Evolutionary conservation across 2,888 invertebrate genomes (phyloP).

Genomic region (Thecophora atra): DNA sequence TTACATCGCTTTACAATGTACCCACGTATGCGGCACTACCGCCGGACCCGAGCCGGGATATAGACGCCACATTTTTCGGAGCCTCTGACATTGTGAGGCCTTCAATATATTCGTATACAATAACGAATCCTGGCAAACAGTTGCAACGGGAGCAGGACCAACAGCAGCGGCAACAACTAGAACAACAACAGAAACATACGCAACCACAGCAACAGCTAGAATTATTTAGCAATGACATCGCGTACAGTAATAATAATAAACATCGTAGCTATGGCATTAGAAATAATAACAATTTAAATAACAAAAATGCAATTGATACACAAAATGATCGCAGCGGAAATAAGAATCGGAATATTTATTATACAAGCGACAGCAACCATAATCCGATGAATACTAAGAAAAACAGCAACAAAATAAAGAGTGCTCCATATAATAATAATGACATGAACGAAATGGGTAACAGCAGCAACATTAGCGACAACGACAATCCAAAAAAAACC

Average conservation of each 20-base stretch:
- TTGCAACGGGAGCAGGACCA: slow-evolving; percentile 29
- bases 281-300: slow-evolving; percentile 37
- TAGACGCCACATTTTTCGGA: neutral
- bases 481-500: slow-evolving; percentile 33
- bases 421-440: neutral
- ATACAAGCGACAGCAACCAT: slow-evolving; percentile 41
- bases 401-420: neutral
- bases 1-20: neutral
- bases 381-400: neutral
- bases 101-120: slow-evolving; percentile 57
- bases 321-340: slow-evolving; percentile 45
- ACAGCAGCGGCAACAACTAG: slow-evolving; percentile 43
- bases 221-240: slow-evolving; percentile 40
- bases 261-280: slow-evolving; percentile 41
- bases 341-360: slow-evolving; percentile 56
- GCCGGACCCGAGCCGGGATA: slow-evolving; percentile 2
- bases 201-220: slow-evolving; percentile 43
- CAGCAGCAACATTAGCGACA: slow-evolving; percentile 4
- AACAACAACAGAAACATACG: slow-evolving; percentile 42
- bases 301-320: slow-evolving; percentile 52
- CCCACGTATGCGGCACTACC: slow-evolving; percentile 40
- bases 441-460: neutral
- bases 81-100: slow-evolving; percentile 35
- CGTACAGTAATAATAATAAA: slow-evolving; percentile 40
- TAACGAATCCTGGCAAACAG: slow-evolving; percentile 52